Evolutionary conservation across 1,140 invertebrate species (phyloP).

Genomic region (Drosophila pallidifrons): DNA sequence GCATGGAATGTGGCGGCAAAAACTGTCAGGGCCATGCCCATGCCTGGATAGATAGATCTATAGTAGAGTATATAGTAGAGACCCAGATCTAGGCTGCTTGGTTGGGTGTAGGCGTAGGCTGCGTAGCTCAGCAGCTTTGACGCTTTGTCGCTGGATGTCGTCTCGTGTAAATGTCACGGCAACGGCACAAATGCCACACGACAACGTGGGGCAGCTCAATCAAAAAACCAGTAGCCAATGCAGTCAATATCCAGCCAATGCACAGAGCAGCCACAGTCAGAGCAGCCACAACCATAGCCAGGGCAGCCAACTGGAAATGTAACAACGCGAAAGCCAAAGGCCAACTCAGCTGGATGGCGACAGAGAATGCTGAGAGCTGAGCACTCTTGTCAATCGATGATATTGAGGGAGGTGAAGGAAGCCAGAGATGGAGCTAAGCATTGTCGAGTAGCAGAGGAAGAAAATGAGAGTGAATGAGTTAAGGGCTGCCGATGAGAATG

Average conservation of each 20-base stretch:
- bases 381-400: too few relatives aligned
- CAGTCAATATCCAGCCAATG: not conserved
- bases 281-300: constrained; percentile 38
- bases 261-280: not conserved
- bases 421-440: not conserved
- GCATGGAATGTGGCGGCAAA: constrained; percentile 71
- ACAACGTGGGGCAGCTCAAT: constrained; percentile 52
- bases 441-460: not conserved
- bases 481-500: too few relatives aligned
- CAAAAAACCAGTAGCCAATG: constrained; percentile 43
- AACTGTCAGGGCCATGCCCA: constrained; percentile 42
- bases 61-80: not conserved
- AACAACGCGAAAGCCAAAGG: constrained; percentile 68
- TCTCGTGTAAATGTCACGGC: constrained; percentile 73
- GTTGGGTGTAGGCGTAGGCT: constrained; percentile 60
- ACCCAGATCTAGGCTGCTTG: constrained; percentile 18
- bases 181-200: constrained; percentile 57
- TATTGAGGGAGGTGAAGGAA: not conserved
- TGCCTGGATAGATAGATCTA: not conserved
- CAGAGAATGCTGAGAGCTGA: constrained; percentile 16
- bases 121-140: constrained; percentile 72
- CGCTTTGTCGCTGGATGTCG: constrained; percentile 65
- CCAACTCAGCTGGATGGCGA: constrained; percentile 69
- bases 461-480: too few relatives aligned
- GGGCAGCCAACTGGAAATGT: constrained; percentile 68